phyloP scores from a whole-genome alignment of 2,888 invertebrate species.

The Synergus japonicus region DNA sequence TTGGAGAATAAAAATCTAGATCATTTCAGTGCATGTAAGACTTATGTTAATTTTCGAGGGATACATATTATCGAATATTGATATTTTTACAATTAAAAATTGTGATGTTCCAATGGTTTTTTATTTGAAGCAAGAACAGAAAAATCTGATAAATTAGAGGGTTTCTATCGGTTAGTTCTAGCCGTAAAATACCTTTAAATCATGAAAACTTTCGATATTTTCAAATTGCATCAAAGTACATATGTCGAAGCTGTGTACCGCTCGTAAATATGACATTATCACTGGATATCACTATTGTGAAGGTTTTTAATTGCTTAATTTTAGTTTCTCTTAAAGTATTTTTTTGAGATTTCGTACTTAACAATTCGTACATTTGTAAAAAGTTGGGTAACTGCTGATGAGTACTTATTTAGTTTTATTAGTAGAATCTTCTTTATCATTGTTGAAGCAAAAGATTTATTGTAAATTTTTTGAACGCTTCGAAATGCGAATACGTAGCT shows the following conservation, averaged over 20 bases:
- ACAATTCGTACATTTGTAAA: neutral
- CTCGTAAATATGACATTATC: neutral
- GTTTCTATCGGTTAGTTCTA: too few species aligned
- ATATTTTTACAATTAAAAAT: too few species aligned
- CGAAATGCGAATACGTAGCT: neutral
- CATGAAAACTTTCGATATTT: too few species aligned
- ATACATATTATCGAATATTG: neutral
- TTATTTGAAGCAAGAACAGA: too few species aligned
- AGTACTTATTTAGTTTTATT: neutral
- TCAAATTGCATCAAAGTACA: too few species aligned
- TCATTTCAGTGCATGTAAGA: neutral
- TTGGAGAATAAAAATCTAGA: slow-evolving; percentile 13
- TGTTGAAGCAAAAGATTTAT: neutral
- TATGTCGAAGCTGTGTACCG: neutral
- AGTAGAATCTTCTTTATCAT: neutral
- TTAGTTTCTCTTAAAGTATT: slow-evolving; percentile 5
- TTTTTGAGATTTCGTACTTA: neutral
- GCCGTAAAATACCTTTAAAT: too few species aligned
- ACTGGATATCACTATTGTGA: neutral
- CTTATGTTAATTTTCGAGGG: slow-evolving; percentile 10
- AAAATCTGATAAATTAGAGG: too few species aligned
- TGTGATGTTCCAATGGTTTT: too few species aligned
- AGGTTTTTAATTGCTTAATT: slow-evolving; percentile 8
- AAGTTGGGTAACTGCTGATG: neutral
- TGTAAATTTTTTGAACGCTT: neutral